These are phyloP conservation scores for Aphidius colemani DNA, from an alignment of 2,888 invertebrate species.

Conservation along the genomic window DNA sequence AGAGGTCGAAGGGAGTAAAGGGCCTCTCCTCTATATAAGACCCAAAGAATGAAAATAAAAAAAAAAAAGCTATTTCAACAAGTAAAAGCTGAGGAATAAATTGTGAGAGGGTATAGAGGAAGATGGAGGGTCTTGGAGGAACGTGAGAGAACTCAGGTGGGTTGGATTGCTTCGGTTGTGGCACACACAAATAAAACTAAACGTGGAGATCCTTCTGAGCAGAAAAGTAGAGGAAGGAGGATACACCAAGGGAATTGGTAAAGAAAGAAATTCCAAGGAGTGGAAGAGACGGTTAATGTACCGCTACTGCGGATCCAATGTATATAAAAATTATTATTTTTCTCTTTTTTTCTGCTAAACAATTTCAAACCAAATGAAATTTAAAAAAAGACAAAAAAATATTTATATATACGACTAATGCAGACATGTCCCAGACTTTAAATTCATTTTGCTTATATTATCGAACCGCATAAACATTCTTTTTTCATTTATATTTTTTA, in stretches of 20 bases:
- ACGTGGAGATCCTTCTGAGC: slow-evolving; percentile 7
- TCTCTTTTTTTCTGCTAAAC: not conserved
- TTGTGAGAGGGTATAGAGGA: not conserved
- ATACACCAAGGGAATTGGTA: slow-evolving; percentile 8
- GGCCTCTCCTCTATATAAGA: no score
- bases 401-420: no score
- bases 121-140: slow-evolving; percentile 8
- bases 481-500: no score
- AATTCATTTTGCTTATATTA: no score
- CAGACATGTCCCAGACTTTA: no score
- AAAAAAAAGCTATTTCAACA: not conserved
- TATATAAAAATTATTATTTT: not conserved
- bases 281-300: slow-evolving; percentile 39
- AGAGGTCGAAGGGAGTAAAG: not conserved
- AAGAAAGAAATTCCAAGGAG: slow-evolving; percentile 32
- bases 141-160: slow-evolving; percentile 22
- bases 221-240: slow-evolving; percentile 25
- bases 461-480: no score
- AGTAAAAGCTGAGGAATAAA: slow-evolving; percentile 1
- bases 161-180: slow-evolving; percentile 18
- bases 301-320: slow-evolving; percentile 34
- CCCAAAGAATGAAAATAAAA: not conserved
- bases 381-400: no score
- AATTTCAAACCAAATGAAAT: no score
- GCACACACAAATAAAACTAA: slow-evolving; percentile 9